Evolutionary conservation across 2,888 invertebrate genomes (phyloP).

Genomic region (Plemyria rubiginata): DNA sequence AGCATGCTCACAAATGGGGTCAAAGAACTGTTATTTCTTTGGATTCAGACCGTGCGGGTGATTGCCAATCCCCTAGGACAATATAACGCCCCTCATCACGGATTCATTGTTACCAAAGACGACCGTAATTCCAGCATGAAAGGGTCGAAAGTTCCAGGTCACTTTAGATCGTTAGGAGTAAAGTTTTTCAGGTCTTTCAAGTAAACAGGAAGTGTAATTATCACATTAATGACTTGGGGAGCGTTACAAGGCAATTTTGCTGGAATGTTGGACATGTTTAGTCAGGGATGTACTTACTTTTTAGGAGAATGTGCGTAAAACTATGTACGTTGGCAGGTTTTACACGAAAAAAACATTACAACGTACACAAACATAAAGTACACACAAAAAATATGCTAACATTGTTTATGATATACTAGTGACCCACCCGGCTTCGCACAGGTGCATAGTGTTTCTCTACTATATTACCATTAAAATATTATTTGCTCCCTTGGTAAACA

Average conservation of each 20-base stretch:
- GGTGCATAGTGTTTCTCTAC: no score
- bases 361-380: no score
- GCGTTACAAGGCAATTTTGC: constrained; percentile 8
- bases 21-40: neutral
- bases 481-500: no score
- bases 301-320: neutral
- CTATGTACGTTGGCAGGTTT: neutral
- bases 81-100: constrained; percentile 30
- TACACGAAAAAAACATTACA: neutral
- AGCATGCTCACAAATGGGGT: neutral
- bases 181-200: constrained; percentile 22
- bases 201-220: constrained; percentile 39
- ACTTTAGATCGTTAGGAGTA: constrained; percentile 6
- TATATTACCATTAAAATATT: no score
- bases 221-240: constrained; percentile 26
- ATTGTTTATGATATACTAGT: no score
- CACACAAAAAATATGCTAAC: no score
- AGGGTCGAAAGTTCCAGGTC: constrained; percentile 18
- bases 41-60: constrained; percentile 19
- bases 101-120: constrained; percentile 3
- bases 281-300: neutral
- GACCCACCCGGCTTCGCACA: no score
- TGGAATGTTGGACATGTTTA: constrained; percentile 1
- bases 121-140: neutral
- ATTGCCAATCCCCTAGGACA: constrained; percentile 31